Evolutionary conservation across 2,888 invertebrate species (phyloP), one percentile per base, ranked within the genome.

Genomic region (Oligia latruncula): DNA sequence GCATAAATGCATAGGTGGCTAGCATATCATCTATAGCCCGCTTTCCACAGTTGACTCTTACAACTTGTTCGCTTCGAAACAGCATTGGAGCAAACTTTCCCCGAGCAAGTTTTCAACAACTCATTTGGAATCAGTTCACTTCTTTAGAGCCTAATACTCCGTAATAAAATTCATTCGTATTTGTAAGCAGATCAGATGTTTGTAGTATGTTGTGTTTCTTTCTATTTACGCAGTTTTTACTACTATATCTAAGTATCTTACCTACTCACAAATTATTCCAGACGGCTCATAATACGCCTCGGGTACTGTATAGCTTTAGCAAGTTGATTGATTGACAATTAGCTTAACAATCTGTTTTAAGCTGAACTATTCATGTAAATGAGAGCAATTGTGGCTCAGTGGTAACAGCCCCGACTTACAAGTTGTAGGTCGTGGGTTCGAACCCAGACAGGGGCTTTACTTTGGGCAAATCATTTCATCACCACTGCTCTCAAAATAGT

Each of bases 81-180:
- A 82, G 82, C 55, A 83, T 65, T 52, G 73, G 80, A 58, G 49
- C 55, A 40, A 83, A 84, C 75, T 83, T 83, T 75, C 40, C 67
- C 46, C 17, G 81, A 70, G 65, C 20, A 80, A 84, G 84, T 76
- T 83, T 76, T 73, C 81, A 80, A 73, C 80, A 76, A 80, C 84
- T 80, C 60, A 70, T 83, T 84, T 66, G 72, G 20, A 83, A 70
- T 76, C 76, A 83, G 80, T 76, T 83, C 80, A 73, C 65, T 80
- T 84, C 72, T 84, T 80, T 70, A 62, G 60, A 66, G 65, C 70
- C 72, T 80, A 80, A 71, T 65, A 70, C 83, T 70, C 55, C 20
- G 64, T 73, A 83, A 73, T 80, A 20, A 80, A 83, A 83, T 83
- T 72, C 75, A 72, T 79, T 80, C 65, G 29, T 79, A 72, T 83